Percentiles rank a stretch among this genome's conserved stretches.
Conservation (phyloP, 2,888 invertebrate species). For the Ichneumoninae sp. region DNA sequence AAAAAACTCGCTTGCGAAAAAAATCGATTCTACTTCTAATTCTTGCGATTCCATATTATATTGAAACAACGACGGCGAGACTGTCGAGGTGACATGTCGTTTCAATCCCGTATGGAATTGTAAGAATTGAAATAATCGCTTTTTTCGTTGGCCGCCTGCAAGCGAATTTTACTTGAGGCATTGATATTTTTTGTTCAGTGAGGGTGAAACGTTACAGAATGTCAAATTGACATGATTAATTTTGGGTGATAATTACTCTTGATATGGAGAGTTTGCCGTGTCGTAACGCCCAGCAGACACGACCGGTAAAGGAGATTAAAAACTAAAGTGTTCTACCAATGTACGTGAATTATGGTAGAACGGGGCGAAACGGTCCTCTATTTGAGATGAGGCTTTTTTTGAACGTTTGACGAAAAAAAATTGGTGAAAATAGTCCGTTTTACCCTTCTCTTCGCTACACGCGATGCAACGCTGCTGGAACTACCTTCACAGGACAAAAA, state of each 20-base stretch:
- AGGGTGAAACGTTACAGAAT: too few relatives aligned
- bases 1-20: too few relatives aligned
- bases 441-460: neutral
- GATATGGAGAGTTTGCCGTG: neutral
- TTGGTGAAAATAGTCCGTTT: neutral
- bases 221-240: neutral
- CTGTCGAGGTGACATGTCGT: too few relatives aligned
- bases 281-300: neutral
- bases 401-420: neutral
- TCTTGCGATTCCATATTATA: too few relatives aligned
- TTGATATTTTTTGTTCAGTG: too few relatives aligned
- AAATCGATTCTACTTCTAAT: too few relatives aligned
- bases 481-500: conserved; percentile 15
- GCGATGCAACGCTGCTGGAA: conserved; percentile 8
- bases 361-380: neutral
- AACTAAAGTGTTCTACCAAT: neutral
- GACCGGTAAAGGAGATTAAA: neutral
- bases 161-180: too few relatives aligned
- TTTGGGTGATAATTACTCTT: neutral
- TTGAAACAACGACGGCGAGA: too few relatives aligned
- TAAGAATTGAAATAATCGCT: too few relatives aligned
- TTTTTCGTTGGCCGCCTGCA: too few relatives aligned
- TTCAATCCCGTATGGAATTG: too few relatives aligned
- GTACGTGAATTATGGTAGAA: too few relatives aligned
- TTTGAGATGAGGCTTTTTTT: neutral